Evolutionary conservation across 2,113 vertebrate genomes (phyloP).

Genomic region (Micromys minutus): DNA sequence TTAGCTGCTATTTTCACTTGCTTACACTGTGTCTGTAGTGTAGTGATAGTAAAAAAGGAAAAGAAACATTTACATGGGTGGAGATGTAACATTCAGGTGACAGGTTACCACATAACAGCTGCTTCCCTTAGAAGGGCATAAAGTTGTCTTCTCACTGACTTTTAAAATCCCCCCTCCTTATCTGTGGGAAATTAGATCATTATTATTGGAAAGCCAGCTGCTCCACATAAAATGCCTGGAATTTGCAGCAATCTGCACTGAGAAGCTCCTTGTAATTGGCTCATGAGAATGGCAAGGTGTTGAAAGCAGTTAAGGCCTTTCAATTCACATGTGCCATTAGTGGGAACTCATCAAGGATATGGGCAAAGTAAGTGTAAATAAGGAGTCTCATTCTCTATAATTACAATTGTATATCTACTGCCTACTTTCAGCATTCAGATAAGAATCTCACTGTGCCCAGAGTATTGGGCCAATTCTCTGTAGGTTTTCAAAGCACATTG

Average conservation of each 20-base stretch:
- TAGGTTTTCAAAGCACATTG: background rate
- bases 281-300: slow-evolving; percentile 69
- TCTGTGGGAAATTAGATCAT: slow-evolving; percentile 41
- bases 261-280: slow-evolving; percentile 59
- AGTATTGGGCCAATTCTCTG: background rate
- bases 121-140: background rate
- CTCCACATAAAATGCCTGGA: background rate
- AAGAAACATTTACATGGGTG: background rate
- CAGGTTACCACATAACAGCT: background rate
- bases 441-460: background rate
- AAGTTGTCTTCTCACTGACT: background rate
- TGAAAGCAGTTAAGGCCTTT: slow-evolving; percentile 50
- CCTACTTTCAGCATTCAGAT: background rate
- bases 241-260: slow-evolving; percentile 29
- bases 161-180: background rate
- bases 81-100: background rate
- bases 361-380: slow-evolving; percentile 59
- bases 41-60: background rate
- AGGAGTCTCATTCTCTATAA: slow-evolving; percentile 48
- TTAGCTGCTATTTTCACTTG: background rate
- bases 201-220: slow-evolving; percentile 59
- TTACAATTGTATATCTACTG: slow-evolving; percentile 4
- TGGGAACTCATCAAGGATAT: slow-evolving; percentile 38
- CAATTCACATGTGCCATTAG: slow-evolving; percentile 60
- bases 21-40: background rate